Evolutionary conservation across 2,888 invertebrate genomes (phyloP).

Genomic region (Eledone cirrhosa): DNA sequence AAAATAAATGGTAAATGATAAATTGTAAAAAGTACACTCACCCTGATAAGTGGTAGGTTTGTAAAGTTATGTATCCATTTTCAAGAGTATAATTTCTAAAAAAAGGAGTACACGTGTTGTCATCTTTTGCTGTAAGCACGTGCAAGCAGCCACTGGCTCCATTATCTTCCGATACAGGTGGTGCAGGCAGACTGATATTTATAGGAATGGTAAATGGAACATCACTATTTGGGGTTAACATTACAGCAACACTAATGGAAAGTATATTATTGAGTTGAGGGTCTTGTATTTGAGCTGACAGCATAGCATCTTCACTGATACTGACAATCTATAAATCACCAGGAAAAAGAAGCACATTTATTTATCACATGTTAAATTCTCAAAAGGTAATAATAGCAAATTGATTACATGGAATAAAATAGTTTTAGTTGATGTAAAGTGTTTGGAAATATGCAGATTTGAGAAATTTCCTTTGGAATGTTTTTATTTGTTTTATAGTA

Average conservation of each 20-base stretch:
- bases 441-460: too few species aligned
- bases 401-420: too few species aligned
- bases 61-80: constrained; percentile 53
- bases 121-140: constrained; percentile 57
- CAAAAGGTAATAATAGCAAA: too few species aligned
- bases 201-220: constrained; percentile 34
- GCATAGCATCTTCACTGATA: constrained; percentile 32
- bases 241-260: constrained; percentile 47
- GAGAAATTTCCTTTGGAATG: too few species aligned
- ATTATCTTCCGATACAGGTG: constrained; percentile 39
- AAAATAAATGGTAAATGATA: too few species aligned
- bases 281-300: constrained; percentile 34
- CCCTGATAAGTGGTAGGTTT: constrained; percentile 60
- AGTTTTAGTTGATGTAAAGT: too few species aligned
- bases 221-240: neutral
- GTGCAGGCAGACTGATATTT: constrained; percentile 59
- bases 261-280: constrained; percentile 51
- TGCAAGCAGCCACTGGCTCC: constrained; percentile 51
- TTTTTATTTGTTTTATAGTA: too few species aligned
- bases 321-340: constrained; percentile 28
- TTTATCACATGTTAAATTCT: too few species aligned
- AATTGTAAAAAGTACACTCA: constrained; percentile 39
- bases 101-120: constrained; percentile 60
- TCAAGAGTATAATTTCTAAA: constrained; percentile 50
- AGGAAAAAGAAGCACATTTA: constrained; percentile 4